Base-by-base conservation (phyloP, 2,797 vertebrate species). In the Acanthurus lineatus region DNA sequence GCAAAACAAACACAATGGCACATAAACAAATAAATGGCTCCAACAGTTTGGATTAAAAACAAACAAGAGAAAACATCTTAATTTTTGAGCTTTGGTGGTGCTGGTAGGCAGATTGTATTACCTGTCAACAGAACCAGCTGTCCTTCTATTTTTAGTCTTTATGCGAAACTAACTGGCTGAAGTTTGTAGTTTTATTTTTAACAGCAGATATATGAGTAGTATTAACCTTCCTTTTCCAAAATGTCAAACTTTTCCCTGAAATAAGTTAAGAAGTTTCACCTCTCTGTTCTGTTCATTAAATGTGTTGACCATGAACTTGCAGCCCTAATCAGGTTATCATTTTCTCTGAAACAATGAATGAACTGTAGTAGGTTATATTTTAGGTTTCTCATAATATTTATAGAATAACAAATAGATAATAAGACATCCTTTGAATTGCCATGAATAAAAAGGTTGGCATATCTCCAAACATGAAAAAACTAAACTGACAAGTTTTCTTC, bases 271-370 rank as follows among this genome's bases (percentile, higher is more conserved):
- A 72, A 62, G 19, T 9, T n/a, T 32, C 8, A 40, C 5, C 9
- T 54, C 25, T 72, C 16, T 20, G 0, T 20, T 56, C 5, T 19
- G 5, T 32, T 57, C 9, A 49, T 57, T 58, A 11, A 3, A 51
- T 32, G 19, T 69, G 22, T 35, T 65, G 35, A 73, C 40, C 14
- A 58, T 32, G 32, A 67, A 65, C 40, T 40, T 56, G 10, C 11
- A 63, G 16, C 63, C 16, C 32, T 74, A 12, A 25, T 74, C 9
- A 53, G 38, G n/a, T 22, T 53, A 1, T 53, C 10, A 15, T 35
- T 54, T 32, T 61, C 4, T 40, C 12, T 7, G 20, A 49, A 48
- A 64, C 17, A 0, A 22, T 4, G 7, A 49, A 67, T 32, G 0
- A 25, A 42, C 17, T 61, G 17, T 28, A 38, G 65, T 20, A 19